Base-by-base conservation (phyloP, 1,140 invertebrate genomes). In the Drosophila persimilis region DNA sequence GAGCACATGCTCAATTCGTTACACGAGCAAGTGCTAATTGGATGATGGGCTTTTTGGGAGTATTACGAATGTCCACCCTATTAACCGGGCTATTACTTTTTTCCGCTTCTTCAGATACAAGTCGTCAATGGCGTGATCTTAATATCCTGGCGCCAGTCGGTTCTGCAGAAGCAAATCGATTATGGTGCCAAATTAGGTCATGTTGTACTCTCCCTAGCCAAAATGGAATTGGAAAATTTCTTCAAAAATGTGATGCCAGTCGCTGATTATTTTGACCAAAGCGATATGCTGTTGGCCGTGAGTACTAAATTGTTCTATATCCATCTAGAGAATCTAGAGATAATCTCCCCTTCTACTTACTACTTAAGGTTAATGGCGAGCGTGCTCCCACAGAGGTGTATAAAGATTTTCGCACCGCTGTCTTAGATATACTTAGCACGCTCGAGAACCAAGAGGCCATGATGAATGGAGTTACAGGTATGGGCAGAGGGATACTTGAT, bases 191-290 rank as follows among this genome's bases (percentile, higher is more conserved):
- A 97, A 92, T 93, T 97, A 54, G 96, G 96, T 35, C 96, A 97
- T 90, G 96, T 97, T 43, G 96, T 97, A 64, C 94, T 97, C 50
- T 95, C 95, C 61, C 92, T 97, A 63, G 96, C 96, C 26, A 93
- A 94, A 90, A 97, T 97, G 95, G 97, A 98, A 91, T 93, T 97
- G 7, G 94, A 94, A 80, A 97, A 97, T 93, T 98, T 97, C 93
- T 96, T 96, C 84, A 95, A 95, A 89, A 96, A 96, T 88, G 96
- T 97, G 20, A 96, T 97, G 93, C 96, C 96, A 0, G 96, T 97
- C 6, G 96, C 96, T 0, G 96, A 97, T 88, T 97, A 96, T 91
- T 97, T 97, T 90, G 96, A 97, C 91, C 96, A 97, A 91, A 95
- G 94, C 85, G 95, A 95, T 80, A 95, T 97, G 93, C 93, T 97